Conservation (phyloP, 2,797 vertebrate species). For the Amazonetta brasiliensis region DNA sequence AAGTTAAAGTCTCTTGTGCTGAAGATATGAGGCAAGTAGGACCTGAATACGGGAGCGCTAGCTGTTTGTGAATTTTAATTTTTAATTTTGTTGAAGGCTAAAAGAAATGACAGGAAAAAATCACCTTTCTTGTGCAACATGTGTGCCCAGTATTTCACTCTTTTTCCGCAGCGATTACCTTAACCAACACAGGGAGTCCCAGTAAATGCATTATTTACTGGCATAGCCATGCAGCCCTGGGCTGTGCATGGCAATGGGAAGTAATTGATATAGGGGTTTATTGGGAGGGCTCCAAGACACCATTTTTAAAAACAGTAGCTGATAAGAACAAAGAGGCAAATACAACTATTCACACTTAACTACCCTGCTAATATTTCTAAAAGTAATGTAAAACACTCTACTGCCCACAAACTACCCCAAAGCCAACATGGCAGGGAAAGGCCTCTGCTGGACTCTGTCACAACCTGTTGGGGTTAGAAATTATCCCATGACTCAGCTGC, state of each 20-base stretch:
- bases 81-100: not conserved
- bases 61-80: not conserved
- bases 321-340: not conserved
- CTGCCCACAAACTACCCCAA: not conserved
- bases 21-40: not conserved
- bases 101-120: not conserved
- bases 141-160: not conserved
- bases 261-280: not conserved
- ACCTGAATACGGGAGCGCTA: not conserved
- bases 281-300: not conserved
- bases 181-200: not conserved
- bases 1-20: not conserved
- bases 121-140: not conserved
- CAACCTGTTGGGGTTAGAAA: not conserved
- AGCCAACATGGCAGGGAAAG: accelerated
- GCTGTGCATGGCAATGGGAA: accelerated
- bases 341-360: not conserved
- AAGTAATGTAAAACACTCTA: not conserved
- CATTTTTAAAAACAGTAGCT: not conserved
- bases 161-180: not conserved
- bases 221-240: not conserved
- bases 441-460: not conserved
- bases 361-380: not conserved
- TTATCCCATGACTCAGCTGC: accelerated
- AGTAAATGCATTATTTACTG: not conserved